Percentiles rank a stretch among this genome's conserved stretches.
Conservation (phyloP, 2,113 vertebrate genomes). For the Channa argus region DNA sequence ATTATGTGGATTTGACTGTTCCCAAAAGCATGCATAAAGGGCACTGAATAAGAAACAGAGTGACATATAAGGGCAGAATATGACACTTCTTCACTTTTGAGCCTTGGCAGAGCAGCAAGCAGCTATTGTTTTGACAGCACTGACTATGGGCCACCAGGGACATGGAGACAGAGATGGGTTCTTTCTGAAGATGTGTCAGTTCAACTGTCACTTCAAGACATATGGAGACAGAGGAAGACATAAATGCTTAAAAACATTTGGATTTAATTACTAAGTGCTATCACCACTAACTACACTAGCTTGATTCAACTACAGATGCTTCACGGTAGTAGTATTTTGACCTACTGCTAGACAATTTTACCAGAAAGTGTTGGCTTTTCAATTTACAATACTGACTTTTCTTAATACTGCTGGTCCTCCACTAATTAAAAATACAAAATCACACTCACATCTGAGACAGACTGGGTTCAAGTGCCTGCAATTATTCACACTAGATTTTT, state of each 20-base stretch:
- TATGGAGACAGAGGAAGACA: slow-evolving; percentile 47
- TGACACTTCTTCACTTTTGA: slow-evolving; percentile 59
- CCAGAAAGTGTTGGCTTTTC: slow-evolving; percentile 18
- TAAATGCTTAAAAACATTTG: too few species aligned
- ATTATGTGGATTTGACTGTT: slow-evolving; percentile 34
- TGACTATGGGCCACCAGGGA: slow-evolving; percentile 48
- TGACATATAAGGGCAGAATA: slow-evolving; percentile 56
- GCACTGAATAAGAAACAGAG: slow-evolving; percentile 26
- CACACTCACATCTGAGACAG: slow-evolving; percentile 36
- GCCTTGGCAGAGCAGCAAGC: slow-evolving; percentile 62
- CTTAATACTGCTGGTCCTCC: slow-evolving; percentile 31
- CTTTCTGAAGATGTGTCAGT: slow-evolving; percentile 46
- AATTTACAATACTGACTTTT: slow-evolving; percentile 34
- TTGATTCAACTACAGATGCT: slow-evolving; percentile 30
- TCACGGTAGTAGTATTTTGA: slow-evolving; percentile 6
- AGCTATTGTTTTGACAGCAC: slow-evolving; percentile 70
- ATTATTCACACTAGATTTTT: slow-evolving; percentile 41
- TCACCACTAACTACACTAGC: slow-evolving; percentile 38
- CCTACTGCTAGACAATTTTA: slow-evolving; percentile 16
- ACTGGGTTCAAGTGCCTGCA: slow-evolving; percentile 40
- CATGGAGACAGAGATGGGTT: slow-evolving; percentile 39
- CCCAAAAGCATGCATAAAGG: slow-evolving; percentile 58
- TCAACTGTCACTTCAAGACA: slow-evolving; percentile 56
- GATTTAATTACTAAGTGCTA: slow-evolving; percentile 23
- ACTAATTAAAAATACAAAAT: slow-evolving; percentile 52